Percentiles rank a stretch among this genome's conserved stretches.
These are phyloP conservation scores for Lasioglossum malachurum DNA, from an alignment of 2,888 invertebrate species.

Conservation along the genomic window DNA sequence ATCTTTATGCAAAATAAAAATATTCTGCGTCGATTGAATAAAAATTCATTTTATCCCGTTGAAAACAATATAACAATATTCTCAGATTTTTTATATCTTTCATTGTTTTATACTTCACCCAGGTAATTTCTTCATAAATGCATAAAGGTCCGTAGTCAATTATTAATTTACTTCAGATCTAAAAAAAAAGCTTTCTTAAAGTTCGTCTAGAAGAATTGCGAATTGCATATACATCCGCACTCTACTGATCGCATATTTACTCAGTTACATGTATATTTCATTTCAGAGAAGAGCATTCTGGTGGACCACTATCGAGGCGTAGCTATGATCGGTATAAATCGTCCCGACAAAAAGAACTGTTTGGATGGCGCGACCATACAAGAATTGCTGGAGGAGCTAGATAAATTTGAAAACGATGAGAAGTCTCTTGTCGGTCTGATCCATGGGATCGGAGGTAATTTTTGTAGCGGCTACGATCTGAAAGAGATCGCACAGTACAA, in stretches of 20 bases:
- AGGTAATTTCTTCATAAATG: too few relatives aligned
- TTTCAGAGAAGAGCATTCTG: slow-evolving; percentile 63
- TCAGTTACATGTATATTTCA: not conserved
- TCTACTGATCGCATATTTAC: not conserved
- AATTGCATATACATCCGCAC: too few relatives aligned
- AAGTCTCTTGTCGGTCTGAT: slow-evolving; percentile 91
- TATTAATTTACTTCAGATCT: too few relatives aligned
- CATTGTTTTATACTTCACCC: too few relatives aligned
- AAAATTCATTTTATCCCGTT: too few relatives aligned
- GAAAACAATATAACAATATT: too few relatives aligned
- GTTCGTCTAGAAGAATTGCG: too few relatives aligned
- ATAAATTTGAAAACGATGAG: slow-evolving; percentile 92
- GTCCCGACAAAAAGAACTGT: slow-evolving; percentile 93
- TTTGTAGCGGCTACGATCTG: slow-evolving; percentile 97
- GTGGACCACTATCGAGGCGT: slow-evolving; percentile 78
- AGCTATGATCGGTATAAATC: slow-evolving; percentile 94
- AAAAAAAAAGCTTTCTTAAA: too few relatives aligned
- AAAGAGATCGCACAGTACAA: slow-evolving; percentile 88
- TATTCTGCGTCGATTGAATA: too few relatives aligned
- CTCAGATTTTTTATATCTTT: too few relatives aligned
- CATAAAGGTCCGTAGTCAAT: too few relatives aligned
- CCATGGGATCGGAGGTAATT: slow-evolving; percentile 96
- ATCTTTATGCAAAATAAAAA: too few relatives aligned
- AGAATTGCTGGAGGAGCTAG: slow-evolving; percentile 90
- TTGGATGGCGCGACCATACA: slow-evolving; percentile 90